Evolutionary conservation across 2,888 invertebrate genomes (phyloP).

Genomic region (Boloria euphrosyne): DNA sequence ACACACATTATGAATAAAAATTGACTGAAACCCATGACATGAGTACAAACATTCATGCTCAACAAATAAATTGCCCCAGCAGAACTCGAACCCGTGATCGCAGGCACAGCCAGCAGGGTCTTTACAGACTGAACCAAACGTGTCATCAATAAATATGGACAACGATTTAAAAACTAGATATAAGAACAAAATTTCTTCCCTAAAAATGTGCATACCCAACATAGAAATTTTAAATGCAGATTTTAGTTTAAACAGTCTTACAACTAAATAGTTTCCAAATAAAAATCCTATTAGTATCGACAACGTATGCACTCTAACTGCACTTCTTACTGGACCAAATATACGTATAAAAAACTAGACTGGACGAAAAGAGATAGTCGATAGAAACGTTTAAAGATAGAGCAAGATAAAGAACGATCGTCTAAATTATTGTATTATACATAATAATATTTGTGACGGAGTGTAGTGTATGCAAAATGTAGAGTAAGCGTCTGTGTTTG

Average conservation of each 20-base stretch:
- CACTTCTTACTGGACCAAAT: conserved; percentile 4
- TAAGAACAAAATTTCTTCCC: too few relatives aligned
- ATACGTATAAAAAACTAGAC: conserved; percentile 24
- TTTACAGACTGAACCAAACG: too few relatives aligned
- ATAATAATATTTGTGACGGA: conserved; percentile 67
- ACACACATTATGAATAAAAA: too few relatives aligned
- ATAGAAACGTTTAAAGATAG: conserved; percentile 33
- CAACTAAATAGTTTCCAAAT: neutral
- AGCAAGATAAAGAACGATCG: conserved; percentile 52
- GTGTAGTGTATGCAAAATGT: conserved; percentile 47
- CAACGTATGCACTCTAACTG: conserved; percentile 3
- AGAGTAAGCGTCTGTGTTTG: conserved; percentile 39
- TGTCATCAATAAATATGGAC: too few relatives aligned
- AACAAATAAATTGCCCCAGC: too few relatives aligned
- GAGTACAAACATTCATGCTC: too few relatives aligned
- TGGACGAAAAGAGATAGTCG: conserved; percentile 48
- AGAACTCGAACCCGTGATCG: too few relatives aligned
- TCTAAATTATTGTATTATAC: conserved; percentile 75
- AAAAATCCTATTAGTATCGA: neutral
- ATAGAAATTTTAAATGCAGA: too few relatives aligned
- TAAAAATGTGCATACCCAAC: too few relatives aligned
- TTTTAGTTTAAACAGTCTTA: neutral
- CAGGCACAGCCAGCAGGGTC: too few relatives aligned
- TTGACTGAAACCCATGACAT: too few relatives aligned
- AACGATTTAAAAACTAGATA: too few relatives aligned